These are phyloP conservation scores for Smittia sp. DNA, from an alignment of 2,888 invertebrate genomes.

Conservation along the genomic window DNA sequence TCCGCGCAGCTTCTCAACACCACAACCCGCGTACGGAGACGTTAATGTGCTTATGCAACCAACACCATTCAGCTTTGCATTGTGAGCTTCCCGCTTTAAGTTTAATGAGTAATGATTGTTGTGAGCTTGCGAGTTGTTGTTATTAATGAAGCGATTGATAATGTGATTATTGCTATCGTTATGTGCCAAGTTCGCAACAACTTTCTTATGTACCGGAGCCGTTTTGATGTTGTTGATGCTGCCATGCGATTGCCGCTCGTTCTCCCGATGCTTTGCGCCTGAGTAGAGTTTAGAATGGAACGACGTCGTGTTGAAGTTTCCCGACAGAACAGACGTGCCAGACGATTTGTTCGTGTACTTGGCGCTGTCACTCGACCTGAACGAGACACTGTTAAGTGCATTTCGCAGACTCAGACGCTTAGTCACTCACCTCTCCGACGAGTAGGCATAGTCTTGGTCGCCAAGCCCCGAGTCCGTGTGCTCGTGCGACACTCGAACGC, in stretches of 20 bases:
- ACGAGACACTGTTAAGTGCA: conserved; percentile 35
- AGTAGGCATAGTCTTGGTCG: conserved; percentile 72
- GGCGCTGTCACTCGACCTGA: conserved; percentile 62
- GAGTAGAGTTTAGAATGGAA: conserved; percentile 31
- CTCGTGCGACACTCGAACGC: conserved; percentile 65
- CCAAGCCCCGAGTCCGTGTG: conserved; percentile 76
- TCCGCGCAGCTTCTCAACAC: conserved; percentile 46
- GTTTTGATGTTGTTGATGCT: conserved; percentile 33
- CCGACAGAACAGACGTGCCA: conserved; percentile 51
- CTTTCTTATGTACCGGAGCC: conserved; percentile 45
- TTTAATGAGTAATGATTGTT: conserved; percentile 55
- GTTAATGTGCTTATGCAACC: conserved; percentile 45
- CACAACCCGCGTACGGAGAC: conserved; percentile 43
- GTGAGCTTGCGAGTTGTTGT: conserved; percentile 54
- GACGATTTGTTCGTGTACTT: conserved; percentile 57
- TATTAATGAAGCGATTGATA: conserved; percentile 48
- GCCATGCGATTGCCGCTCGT: conserved; percentile 3
- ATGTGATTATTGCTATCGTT: conserved; percentile 48
- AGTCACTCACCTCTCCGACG: conserved; percentile 62
- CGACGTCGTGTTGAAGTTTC: conserved; percentile 46
- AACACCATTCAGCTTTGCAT: conserved; percentile 30
- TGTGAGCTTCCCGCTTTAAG: conserved; percentile 46
- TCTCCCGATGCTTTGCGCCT: conserved; percentile 47
- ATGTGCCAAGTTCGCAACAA: conserved; percentile 47
- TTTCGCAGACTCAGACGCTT: background rate